phyloP scores from a whole-genome alignment of 2,888 invertebrate genomes.

The Gastrophysa polygoni region DNA sequence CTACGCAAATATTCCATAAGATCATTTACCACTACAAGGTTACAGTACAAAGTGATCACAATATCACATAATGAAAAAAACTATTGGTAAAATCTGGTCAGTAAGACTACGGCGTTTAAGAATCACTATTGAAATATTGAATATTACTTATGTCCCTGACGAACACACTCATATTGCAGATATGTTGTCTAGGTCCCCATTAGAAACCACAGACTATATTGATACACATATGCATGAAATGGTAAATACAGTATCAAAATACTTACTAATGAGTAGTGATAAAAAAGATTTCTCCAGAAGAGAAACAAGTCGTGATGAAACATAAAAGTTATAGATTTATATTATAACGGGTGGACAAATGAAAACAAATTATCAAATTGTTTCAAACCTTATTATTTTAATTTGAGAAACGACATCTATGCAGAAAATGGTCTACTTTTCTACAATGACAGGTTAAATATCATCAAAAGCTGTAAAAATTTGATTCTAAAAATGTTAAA shows the following conservation, averaged over 20 bases:
- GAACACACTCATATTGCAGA: conserved; percentile 37
- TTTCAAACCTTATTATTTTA: conserved; percentile 25
- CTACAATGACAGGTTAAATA: neutral
- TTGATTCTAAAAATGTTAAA: conserved; percentile 25
- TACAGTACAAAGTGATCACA: conserved; percentile 35
- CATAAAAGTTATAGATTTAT: conserved; percentile 28
- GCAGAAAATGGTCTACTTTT: conserved; percentile 28
- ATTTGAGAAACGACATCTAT: conserved; percentile 27
- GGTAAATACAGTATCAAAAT: conserved; percentile 32
- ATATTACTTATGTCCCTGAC: conserved; percentile 31
- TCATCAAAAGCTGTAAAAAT: conserved; percentile 28
- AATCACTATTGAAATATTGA: conserved; percentile 30
- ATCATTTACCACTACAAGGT: conserved; percentile 30
- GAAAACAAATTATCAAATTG: conserved; percentile 1
- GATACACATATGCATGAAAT: conserved; percentile 34
- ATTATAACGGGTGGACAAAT: conserved; percentile 35
- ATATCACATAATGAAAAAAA: conserved; percentile 37
- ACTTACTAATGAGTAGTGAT: conserved; percentile 29
- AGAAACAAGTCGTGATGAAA: conserved; percentile 21
- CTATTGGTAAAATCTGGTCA: conserved; percentile 32
- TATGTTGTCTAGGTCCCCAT: conserved; percentile 30
- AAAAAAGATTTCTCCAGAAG: conserved; percentile 26
- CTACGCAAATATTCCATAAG: conserved; percentile 34
- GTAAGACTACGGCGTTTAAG: conserved; percentile 30
- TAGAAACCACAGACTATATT: conserved; percentile 15